Evolutionary conservation across 2,113 vertebrate genomes (phyloP), one percentile per base, ranked within the genome.

Genomic region (Sapajus apella): DNA sequence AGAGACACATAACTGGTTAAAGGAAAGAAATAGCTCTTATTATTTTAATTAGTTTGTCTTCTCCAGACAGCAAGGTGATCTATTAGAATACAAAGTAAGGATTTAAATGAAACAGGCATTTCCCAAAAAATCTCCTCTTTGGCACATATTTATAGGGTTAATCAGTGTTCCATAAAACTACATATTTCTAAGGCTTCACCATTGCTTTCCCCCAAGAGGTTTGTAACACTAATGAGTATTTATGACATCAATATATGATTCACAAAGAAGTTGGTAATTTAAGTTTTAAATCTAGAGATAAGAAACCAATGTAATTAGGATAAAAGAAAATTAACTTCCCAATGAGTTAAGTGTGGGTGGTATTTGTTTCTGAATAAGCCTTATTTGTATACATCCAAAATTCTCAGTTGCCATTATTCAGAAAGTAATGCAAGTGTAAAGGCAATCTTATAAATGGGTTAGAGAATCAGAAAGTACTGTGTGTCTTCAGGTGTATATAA

Each of bases 81-180:
- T 95, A 90, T 91, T 84, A 77, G 81, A 95, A 88, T 87, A 75
- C 40, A 81, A 97, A 84, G 72, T 92, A 92, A 72, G 12, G 90
- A 97, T 97, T 95, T 95, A 88, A 97, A 96, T 58, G 72, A 96
- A 96, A 96, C 61, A 83, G 20, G 3, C 35, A 21, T 91, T 95
- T 97, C n/a, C 68, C 79, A 52, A 79, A 32, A n/a, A 58, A 20
- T 30, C 8, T 94, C 25, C 20, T 35, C 32, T 96, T 94, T 89
- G 75, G 6, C 73, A 94, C 56, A 82, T 82, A 93, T 73, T 96
- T 96, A 91, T 90, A 96, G 61, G 50, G 61, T 91, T 96, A 97
- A 93, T 95, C 95, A 81, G 35, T 85, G 43, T 96, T 90, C 50
- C 25, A 91, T 32, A 92, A 73, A 95, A 72, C n/a, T 43, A 6